These are phyloP conservation scores for Thumatha senex DNA, from an alignment of 2,888 invertebrate species.

Conservation along the genomic window DNA sequence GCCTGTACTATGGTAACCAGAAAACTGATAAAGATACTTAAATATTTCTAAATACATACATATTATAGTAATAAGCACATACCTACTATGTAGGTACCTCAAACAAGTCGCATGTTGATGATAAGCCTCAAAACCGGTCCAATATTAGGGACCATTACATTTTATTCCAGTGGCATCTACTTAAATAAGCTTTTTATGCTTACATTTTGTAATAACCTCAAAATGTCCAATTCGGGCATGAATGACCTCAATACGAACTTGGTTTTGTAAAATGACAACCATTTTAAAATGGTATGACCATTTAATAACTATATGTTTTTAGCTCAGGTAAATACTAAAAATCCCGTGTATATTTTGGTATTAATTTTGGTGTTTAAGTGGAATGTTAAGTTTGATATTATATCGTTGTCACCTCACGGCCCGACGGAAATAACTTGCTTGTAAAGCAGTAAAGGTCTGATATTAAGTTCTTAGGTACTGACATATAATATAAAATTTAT, in stretches of 20 bases:
- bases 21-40: too few relatives aligned
- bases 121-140: slow-evolving; percentile 14
- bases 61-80: too few relatives aligned
- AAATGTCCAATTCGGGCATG: slow-evolving; percentile 15
- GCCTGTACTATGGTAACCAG: too few relatives aligned
- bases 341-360: neutral
- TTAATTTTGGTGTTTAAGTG: slow-evolving; percentile 12
- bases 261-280: slow-evolving; percentile 3
- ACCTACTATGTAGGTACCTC: too few relatives aligned
- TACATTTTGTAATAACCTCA: slow-evolving; percentile 23
- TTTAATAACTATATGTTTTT: neutral
- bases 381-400: slow-evolving; percentile 1
- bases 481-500: too few relatives aligned
- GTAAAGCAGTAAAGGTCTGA: neutral
- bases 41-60: too few relatives aligned
- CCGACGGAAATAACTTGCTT: slow-evolving; percentile 20
- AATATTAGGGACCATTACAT: slow-evolving; percentile 13
- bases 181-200: slow-evolving; percentile 24
- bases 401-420: neutral
- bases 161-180: slow-evolving; percentile 16
- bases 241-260: slow-evolving; percentile 21
- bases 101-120: neutral
- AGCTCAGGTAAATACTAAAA: slow-evolving; percentile 8
- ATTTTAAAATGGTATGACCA: neutral
- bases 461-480: too few relatives aligned